Percentiles rank a stretch among this genome's conserved stretches.
phyloP scores from a whole-genome alignment of 2,888 invertebrate species.

The Slavum lentiscoides region DNA sequence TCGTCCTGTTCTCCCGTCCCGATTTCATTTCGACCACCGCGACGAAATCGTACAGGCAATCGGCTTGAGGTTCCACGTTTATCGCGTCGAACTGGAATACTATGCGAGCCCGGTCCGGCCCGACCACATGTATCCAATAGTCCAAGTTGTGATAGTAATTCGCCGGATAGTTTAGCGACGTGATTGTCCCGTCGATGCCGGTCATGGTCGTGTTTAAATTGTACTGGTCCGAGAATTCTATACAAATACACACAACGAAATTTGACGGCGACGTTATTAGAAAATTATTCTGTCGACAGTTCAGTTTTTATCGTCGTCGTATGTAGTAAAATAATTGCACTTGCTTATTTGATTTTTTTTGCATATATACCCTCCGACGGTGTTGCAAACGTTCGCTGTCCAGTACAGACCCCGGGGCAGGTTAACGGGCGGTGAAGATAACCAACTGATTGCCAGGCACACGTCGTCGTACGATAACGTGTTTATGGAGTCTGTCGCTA shows the following conservation, averaged over 20 bases:
- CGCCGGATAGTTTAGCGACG: slow-evolving; percentile 72
- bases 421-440: slow-evolving; percentile 67
- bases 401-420: slow-evolving; percentile 74
- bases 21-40: slow-evolving; percentile 15
- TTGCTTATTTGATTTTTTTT: slow-evolving; percentile 59
- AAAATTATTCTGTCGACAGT: neutral
- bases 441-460: slow-evolving; percentile 70
- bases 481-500: slow-evolving; percentile 54
- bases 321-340: neutral
- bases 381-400: slow-evolving; percentile 68
- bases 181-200: slow-evolving; percentile 68
- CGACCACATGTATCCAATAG: slow-evolving; percentile 71
- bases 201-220: slow-evolving; percentile 70
- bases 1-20: slow-evolving; percentile 24
- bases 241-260: neutral
- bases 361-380: slow-evolving; percentile 73
- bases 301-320: neutral
- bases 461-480: slow-evolving; percentile 56
- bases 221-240: slow-evolving; percentile 43
- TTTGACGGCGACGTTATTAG: neutral
- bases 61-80: slow-evolving; percentile 74
- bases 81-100: slow-evolving; percentile 71
- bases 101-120: slow-evolving; percentile 69
- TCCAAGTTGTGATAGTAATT: slow-evolving; percentile 74
- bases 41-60: slow-evolving; percentile 79